These are phyloP conservation scores for Ranitomeya imitator DNA, from an alignment of 2,113 vertebrate genomes.

Conservation along the genomic window DNA sequence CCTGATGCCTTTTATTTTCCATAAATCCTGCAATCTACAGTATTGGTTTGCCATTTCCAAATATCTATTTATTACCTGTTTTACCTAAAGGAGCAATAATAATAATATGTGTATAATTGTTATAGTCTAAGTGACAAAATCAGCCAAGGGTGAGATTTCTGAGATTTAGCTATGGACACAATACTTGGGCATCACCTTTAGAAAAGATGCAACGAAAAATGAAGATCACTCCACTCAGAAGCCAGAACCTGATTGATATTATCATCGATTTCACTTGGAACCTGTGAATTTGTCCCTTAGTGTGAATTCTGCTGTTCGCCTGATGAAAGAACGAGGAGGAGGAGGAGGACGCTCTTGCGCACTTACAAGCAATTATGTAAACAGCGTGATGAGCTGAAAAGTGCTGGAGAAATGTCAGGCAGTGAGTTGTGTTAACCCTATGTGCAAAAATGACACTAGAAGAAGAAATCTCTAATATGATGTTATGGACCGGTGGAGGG, in stretches of 20 bases:
- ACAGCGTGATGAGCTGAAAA: slow-evolving; percentile 26
- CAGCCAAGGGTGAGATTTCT: not conserved
- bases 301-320: not conserved
- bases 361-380: slow-evolving; percentile 38
- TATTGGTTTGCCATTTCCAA: no score
- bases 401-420: not conserved
- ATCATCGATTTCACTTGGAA: not conserved
- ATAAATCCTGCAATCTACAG: no score
- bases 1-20: no score
- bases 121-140: not conserved
- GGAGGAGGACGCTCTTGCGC: slow-evolving; percentile 1
- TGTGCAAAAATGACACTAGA: not conserved
- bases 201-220: not conserved
- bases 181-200: not conserved
- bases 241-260: not conserved
- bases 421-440: slow-evolving; percentile 11
- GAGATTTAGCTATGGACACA: not conserved
- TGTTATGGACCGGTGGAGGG: not conserved
- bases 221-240: not conserved
- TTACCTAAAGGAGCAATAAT: not conserved
- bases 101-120: not conserved
- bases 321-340: slow-evolving; percentile 4
- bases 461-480: not conserved
- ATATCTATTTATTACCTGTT: no score
- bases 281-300: not conserved